Conservation (phyloP, 2,797 vertebrate genomes). For the Oreochromis mossambicus region DNA sequence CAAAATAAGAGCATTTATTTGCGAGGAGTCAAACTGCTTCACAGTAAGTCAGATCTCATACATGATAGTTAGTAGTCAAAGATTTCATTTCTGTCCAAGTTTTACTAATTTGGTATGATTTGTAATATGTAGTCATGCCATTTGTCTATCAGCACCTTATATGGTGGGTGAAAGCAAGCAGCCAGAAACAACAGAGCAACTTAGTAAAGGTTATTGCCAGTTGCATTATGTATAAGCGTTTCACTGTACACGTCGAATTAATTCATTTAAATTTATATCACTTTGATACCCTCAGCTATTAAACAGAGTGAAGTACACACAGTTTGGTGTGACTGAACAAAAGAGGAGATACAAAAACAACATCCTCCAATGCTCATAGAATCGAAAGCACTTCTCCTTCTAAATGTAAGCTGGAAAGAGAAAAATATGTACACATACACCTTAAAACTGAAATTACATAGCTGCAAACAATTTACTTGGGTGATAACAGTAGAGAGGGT, state of each 20-base stretch:
- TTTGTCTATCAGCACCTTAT: neutral
- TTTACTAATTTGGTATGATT: neutral
- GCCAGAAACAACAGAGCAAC: neutral
- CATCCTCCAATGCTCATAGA: neutral
- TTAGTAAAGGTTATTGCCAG: neutral
- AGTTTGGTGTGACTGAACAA: neutral
- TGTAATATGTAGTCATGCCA: neutral
- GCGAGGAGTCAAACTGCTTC: conserved; percentile 30
- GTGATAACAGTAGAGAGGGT: neutral
- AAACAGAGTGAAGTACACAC: neutral
- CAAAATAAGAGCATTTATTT: conserved; percentile 10
- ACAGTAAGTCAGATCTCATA: neutral
- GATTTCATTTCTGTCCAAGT: neutral
- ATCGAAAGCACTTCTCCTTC: neutral
- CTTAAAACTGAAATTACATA: neutral
- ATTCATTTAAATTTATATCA: neutral
- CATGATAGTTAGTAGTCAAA: neutral
- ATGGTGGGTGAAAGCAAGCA: neutral
- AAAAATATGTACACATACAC: neutral
- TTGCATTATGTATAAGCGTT: neutral
- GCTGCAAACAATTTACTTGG: neutral
- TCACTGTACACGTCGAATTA: neutral
- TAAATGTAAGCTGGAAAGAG: neutral
- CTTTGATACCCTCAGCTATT: neutral
- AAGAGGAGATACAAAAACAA: neutral